phyloP scores from a whole-genome alignment of 2,797 vertebrate species.

The Rhynchonycteris naso region DNA sequence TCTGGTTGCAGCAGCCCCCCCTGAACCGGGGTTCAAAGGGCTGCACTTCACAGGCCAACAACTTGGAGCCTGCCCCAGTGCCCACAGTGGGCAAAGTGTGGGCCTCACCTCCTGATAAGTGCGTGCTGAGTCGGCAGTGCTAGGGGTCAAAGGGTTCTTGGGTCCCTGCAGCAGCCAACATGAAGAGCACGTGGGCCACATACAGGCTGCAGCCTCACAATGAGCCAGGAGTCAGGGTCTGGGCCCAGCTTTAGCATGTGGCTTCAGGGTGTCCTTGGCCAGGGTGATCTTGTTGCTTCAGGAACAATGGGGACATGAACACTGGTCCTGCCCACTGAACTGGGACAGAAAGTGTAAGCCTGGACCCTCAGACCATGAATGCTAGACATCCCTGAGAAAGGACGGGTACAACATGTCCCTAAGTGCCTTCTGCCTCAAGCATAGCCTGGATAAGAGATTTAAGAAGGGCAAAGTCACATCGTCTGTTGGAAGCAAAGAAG shows the following conservation, averaged over 20 bases:
- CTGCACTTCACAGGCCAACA: constrained; percentile 38
- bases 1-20: background rate
- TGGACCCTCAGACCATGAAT: background rate
- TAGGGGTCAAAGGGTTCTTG: constrained; percentile 64
- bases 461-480: constrained; percentile 29
- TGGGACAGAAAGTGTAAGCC: background rate
- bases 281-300: background rate
- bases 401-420: background rate
- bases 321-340: background rate
- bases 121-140: constrained; percentile 41
- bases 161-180: background rate
- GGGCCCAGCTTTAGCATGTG: background rate
- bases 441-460: background rate
- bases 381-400: background rate
- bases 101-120: constrained; percentile 68
- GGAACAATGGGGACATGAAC: background rate
- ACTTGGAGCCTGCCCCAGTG: constrained; percentile 44
- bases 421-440: background rate
- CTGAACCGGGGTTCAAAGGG: constrained; percentile 70
- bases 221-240: background rate
- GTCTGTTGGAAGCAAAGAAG: constrained; percentile 20
- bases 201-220: background rate
- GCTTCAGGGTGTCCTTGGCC: background rate
- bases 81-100: constrained; percentile 72
- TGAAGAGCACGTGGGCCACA: background rate